phyloP scores from a whole-genome alignment of 1,140 invertebrate genomes.

The Eupeodes corollae region DNA sequence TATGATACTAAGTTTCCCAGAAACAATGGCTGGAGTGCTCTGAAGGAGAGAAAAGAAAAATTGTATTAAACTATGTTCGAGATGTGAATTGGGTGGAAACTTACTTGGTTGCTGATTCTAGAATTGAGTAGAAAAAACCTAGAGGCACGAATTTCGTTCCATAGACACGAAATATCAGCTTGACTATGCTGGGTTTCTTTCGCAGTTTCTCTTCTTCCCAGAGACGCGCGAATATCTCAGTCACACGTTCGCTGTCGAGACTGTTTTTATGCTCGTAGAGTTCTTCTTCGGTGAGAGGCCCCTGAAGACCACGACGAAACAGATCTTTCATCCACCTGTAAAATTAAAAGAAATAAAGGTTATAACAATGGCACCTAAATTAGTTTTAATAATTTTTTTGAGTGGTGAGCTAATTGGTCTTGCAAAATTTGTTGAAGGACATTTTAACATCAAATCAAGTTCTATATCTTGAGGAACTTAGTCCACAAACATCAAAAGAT shows the following conservation, averaged over 20 bases:
- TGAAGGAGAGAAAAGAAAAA: slow-evolving; percentile 34
- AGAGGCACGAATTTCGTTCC: slow-evolving; percentile 40
- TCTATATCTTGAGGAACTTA: no score
- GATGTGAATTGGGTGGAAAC: slow-evolving; percentile 6
- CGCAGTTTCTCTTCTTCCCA: slow-evolving; percentile 29
- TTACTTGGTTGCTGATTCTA: slow-evolving; percentile 45
- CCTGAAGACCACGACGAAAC: slow-evolving; percentile 36
- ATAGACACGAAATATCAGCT: slow-evolving; percentile 43
- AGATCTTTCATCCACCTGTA: slow-evolving; percentile 38
- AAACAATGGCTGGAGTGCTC: slow-evolving; percentile 56
- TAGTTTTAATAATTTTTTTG: no score
- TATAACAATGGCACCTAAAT: no score
- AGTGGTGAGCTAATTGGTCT: no score
- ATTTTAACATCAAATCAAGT: no score
- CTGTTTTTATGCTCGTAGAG: slow-evolving; percentile 37
- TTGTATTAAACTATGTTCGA: not conserved
- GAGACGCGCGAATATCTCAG: slow-evolving; percentile 23
- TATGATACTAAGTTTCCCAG: slow-evolving; percentile 56
- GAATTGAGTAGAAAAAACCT: slow-evolving; percentile 40
- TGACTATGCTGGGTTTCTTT: slow-evolving; percentile 42
- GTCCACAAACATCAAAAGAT: no score
- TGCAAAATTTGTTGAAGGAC: no score
- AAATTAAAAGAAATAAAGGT: slow-evolving; percentile 1
- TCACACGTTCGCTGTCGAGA: slow-evolving; percentile 26
- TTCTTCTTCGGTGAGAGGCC: slow-evolving; percentile 39